These are phyloP conservation scores for Ramazzottius varieornatus DNA, from an alignment of 2,888 invertebrate species.

Conservation along the genomic window DNA sequence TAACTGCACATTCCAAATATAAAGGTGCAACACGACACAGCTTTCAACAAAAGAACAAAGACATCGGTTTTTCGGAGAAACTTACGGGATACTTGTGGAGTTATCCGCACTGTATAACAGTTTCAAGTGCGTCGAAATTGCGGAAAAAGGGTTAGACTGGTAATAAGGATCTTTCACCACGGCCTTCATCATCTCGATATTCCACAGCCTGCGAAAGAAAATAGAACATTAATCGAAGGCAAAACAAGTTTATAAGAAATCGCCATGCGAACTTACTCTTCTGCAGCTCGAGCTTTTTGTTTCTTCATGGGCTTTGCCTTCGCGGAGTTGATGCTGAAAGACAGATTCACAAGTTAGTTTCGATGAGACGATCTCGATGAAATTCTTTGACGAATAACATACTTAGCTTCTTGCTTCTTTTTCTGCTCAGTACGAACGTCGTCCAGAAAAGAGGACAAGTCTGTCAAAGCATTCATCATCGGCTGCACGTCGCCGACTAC, in stretches of 20 bases:
- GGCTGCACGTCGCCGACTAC: conserved; percentile 19
- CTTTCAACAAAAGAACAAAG: too few relatives aligned
- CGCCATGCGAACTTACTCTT: not conserved
- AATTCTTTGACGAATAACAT: too few relatives aligned
- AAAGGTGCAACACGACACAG: too few relatives aligned
- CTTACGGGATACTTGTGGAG: too few relatives aligned
- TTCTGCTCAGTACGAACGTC: not conserved
- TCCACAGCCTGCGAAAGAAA: not conserved
- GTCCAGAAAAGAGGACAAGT: conserved; percentile 17
- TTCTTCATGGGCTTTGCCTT: not conserved
- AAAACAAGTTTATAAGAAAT: not conserved
- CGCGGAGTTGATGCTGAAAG: not conserved
- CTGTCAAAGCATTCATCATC: conserved; percentile 18
- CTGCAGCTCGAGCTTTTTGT: not conserved
- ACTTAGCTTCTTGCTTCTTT: too few relatives aligned
- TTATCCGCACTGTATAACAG: too few relatives aligned
- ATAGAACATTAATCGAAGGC: not conserved
- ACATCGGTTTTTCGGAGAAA: too few relatives aligned
- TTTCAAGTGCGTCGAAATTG: not conserved
- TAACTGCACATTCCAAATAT: too few relatives aligned
- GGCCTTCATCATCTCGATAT: not conserved
- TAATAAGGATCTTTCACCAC: not conserved
- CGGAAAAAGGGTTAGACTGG: not conserved
- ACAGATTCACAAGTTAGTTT: not conserved
- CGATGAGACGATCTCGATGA: not conserved